Evolutionary conservation across 1,140 invertebrate genomes (phyloP).

Genomic region (Diplogasteroides magnus): DNA sequence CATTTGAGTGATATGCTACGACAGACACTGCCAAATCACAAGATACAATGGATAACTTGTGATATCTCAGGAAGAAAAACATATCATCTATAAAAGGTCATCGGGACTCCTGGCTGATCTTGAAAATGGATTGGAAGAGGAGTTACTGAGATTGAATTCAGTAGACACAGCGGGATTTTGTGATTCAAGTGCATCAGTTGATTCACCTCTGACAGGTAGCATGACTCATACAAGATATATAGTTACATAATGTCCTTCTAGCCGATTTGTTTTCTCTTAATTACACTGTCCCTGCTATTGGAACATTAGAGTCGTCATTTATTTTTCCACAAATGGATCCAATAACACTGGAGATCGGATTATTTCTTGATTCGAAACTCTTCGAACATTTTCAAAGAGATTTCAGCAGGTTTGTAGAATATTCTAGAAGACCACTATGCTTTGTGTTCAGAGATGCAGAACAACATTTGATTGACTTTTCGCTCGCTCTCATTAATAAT

Average conservation of each 20-base stretch:
- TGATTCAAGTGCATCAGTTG: conserved; percentile 47
- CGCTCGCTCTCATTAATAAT: conserved; percentile 52
- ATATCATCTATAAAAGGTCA: conserved; percentile 45
- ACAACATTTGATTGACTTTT: conserved; percentile 52
- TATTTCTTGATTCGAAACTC: conserved; percentile 51
- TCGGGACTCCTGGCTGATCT: conserved; percentile 38
- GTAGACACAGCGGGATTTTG: conserved; percentile 43
- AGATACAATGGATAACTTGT: too few relatives aligned
- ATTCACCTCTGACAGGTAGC: conserved; percentile 21
- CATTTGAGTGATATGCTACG: too few relatives aligned
- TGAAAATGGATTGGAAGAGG: conserved; percentile 34
- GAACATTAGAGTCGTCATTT: conserved; percentile 52
- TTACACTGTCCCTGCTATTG: conserved; percentile 47
- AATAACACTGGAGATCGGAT: conserved; percentile 52
- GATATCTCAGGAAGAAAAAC: conserved; percentile 36
- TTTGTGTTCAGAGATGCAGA: conserved; percentile 44
- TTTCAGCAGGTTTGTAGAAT: conserved; percentile 16
- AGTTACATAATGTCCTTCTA: conserved; percentile 18
- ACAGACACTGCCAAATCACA: too few relatives aligned
- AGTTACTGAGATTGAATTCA: conserved; percentile 27
- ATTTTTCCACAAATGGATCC: conserved; percentile 55
- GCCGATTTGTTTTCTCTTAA: conserved; percentile 37
- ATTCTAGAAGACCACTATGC: neutral
- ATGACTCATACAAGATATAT: neutral
- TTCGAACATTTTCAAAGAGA: conserved; percentile 52